phyloP scores from a whole-genome alignment of 2,888 invertebrate genomes.

The Lochmaea capreae region DNA sequence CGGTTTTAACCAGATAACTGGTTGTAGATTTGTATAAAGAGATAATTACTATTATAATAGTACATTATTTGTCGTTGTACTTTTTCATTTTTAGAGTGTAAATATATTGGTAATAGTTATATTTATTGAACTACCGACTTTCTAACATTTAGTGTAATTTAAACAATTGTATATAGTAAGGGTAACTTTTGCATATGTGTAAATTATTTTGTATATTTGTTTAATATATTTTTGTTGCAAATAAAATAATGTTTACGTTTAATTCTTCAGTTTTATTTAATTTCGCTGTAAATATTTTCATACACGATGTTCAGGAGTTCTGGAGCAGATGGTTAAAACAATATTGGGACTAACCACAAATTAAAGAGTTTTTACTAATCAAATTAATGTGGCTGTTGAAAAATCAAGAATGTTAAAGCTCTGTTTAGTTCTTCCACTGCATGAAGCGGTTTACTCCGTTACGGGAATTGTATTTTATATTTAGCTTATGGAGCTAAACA shows the following conservation, averaged over 20 bases:
- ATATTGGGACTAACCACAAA: too few species aligned
- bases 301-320: neutral
- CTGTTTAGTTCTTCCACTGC: too few species aligned
- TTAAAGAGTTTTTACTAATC: too few species aligned
- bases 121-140: conserved; percentile 10
- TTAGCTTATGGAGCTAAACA: too few species aligned
- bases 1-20: neutral
- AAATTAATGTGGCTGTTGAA: too few species aligned
- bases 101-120: neutral
- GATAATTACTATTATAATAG: neutral
- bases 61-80: neutral
- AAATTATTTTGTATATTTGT: conserved; percentile 47
- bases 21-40: neutral
- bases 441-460: too few species aligned
- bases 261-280: neutral
- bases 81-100: conserved; percentile 1
- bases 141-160: conserved; percentile 23
- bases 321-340: too few species aligned
- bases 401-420: too few species aligned
- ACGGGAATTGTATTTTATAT: too few species aligned
- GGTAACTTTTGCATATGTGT: conserved; percentile 34
- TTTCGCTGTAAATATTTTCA: neutral
- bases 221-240: conserved; percentile 47
- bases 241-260: conserved; percentile 33
- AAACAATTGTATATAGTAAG: conserved; percentile 35